Base-by-base conservation (phyloP, 2,113 vertebrate species). In the Isichthys henryi region DNA sequence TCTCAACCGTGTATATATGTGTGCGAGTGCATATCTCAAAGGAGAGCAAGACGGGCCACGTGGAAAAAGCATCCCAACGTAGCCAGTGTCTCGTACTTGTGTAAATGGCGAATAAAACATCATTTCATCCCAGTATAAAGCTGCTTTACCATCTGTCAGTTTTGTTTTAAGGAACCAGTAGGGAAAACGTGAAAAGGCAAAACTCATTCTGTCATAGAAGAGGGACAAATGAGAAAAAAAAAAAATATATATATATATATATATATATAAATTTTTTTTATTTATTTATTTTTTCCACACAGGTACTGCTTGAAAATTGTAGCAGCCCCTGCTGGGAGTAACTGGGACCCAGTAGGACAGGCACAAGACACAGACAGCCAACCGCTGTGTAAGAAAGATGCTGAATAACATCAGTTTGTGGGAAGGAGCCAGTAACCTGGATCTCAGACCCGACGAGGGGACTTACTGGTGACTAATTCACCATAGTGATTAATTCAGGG, bases 391-490 rank as follows among this genome's bases (percentile, higher is more conserved):
- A 43, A 52, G 15, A 62, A 43, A 91, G 90, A 92, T 90, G 89
- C 89, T 27, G 88, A 91, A 93, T 88, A 90, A 90, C 92, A 88
- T 53, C 90, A 91, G 90, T 93, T 92, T 92, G 62, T 85, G 35
- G 92, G 92, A 91, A 49, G 74, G 90, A 70, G 88, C 89, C 10
- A 45, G 77, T 90, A 35, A 90, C 88, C 88, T 89, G 88, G 90
- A 89, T 80, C 85, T 43, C 74, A 85, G 90, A 90, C 88, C 70
- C 85, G 11, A 35, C 58, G 23, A 83, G 39, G 39, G 15, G 45
- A 86, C 91, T 90, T 91, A 93, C 92, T 91, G 92, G 91, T 88
- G 91, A 91, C 93, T 93, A 92, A 93, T 94, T 92, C 92, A 56
- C 85, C 88, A 91, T 92, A 91, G 92, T 90, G 91, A 89, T 56